A percentile compares a stretch with the other conserved stretches of the same genome.
These are phyloP conservation scores for Nomada lathburiana DNA, from an alignment of 2,888 invertebrate species.

Conservation along the genomic window DNA sequence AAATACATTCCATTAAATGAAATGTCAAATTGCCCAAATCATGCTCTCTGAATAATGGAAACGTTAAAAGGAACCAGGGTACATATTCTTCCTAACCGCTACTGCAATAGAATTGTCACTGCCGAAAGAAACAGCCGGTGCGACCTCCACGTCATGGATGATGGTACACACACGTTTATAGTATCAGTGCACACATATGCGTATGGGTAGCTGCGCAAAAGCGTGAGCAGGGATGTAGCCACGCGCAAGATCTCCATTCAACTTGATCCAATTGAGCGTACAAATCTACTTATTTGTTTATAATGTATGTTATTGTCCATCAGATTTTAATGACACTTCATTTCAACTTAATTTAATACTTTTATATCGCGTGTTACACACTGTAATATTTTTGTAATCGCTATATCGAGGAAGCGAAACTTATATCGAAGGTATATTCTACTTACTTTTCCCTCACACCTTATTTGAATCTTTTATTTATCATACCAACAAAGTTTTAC, in stretches of 20 bases:
- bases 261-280: neutral
- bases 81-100: constrained; percentile 11
- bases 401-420: neutral
- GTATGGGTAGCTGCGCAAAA: constrained; percentile 60
- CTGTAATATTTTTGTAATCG: neutral
- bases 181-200: too few relatives aligned
- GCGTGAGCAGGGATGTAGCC: constrained; percentile 55
- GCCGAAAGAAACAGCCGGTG: constrained; percentile 27
- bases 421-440: neutral
- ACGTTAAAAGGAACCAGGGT: neutral
- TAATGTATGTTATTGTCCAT: neutral
- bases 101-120: neutral
- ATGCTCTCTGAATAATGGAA: neutral
- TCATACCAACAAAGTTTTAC: neutral
- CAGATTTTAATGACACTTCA: neutral
- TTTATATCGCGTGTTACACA: neutral
- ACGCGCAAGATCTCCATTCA: constrained; percentile 21
- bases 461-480: neutral
- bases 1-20: neutral
- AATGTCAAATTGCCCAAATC: neutral
- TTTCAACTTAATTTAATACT: neutral
- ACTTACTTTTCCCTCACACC: neutral
- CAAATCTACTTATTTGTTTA: neutral
- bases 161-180: neutral
- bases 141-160: constrained; percentile 72